Evolutionary conservation across 2,888 invertebrate species (phyloP).

Genomic region (Stegophylla sp.): DNA sequence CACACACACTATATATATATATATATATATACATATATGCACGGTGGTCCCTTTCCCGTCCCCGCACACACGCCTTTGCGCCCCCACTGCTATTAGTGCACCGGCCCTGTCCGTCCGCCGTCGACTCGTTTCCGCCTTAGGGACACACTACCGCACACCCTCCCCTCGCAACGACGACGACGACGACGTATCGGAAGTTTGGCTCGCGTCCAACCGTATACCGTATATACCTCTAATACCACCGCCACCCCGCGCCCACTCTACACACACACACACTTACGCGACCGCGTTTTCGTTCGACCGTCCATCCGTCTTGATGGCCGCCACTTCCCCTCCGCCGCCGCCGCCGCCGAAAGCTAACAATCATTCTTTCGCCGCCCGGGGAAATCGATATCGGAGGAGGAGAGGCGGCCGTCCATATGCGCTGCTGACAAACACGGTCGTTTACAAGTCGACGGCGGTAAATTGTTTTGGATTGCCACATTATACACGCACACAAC

Average conservation of each 20-base stretch:
- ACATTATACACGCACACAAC: slow-evolving; percentile 8
- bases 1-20: slow-evolving; percentile 1
- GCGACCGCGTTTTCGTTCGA: not conserved
- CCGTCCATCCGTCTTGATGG: slow-evolving; percentile 28
- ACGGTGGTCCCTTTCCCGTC: not conserved
- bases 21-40: too few species aligned
- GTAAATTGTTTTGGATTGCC: slow-evolving; percentile 54
- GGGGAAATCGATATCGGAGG: slow-evolving; percentile 46
- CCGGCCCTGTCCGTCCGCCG: too few species aligned
- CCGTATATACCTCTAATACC: not conserved
- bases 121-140: slow-evolving; percentile 38
- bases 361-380: slow-evolving; percentile 48
- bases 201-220: slow-evolving; percentile 35
- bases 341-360: slow-evolving; percentile 18
- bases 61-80: not conserved
- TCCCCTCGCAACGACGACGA: too few species aligned
- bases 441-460: slow-evolving; percentile 43
- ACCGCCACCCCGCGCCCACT: not conserved
- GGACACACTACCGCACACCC: slow-evolving; percentile 11
- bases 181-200: slow-evolving; percentile 9
- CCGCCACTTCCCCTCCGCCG: not conserved
- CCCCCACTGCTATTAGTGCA: too few species aligned
- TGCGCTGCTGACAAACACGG: slow-evolving; percentile 49
- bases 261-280: too few species aligned
- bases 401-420: too few species aligned